Percentiles rank a stretch among this genome's conserved stretches.
phyloP scores from a whole-genome alignment of 2,113 vertebrate species.

The Chamaea fasciata region DNA sequence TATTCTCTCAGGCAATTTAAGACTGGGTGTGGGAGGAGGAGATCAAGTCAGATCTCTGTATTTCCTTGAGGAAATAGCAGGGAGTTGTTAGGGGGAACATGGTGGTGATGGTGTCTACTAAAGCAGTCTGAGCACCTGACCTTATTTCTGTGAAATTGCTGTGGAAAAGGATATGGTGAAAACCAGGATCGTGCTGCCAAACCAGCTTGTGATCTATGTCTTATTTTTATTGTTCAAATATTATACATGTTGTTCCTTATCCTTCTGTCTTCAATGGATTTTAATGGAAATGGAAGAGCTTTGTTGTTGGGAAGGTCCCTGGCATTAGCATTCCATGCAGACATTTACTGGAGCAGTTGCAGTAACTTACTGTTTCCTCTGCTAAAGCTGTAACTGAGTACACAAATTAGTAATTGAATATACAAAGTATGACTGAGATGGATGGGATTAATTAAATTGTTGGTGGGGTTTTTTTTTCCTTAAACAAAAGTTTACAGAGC shows the following conservation, averaged over 20 bases:
- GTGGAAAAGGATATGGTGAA: not conserved
- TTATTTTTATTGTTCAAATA: not conserved
- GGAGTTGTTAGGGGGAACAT: not conserved
- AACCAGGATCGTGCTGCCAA: not conserved
- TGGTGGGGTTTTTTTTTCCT: not conserved
- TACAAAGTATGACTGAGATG: not conserved
- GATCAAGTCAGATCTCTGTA: rapidly evolving
- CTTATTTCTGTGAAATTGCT: not conserved
- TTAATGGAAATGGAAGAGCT: not conserved
- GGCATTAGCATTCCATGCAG: not conserved
- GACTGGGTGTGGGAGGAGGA: not conserved
- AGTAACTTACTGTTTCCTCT: not conserved
- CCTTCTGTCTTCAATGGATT: not conserved
- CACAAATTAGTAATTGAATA: not conserved
- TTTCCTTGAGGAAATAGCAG: not conserved
- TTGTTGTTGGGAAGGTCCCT: not conserved
- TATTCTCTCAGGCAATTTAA: not conserved
- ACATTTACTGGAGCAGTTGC: not conserved
- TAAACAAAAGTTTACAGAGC: not conserved
- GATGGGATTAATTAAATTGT: not conserved
- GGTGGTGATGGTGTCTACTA: not conserved
- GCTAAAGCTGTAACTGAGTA: not conserved
- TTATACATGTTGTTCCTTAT: not conserved
- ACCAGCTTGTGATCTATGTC: not conserved
- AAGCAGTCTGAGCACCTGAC: not conserved